Evolutionary conservation across 2,113 vertebrate genomes (phyloP), one percentile per base, ranked within the genome.

Genomic region (Meles meles): DNA sequence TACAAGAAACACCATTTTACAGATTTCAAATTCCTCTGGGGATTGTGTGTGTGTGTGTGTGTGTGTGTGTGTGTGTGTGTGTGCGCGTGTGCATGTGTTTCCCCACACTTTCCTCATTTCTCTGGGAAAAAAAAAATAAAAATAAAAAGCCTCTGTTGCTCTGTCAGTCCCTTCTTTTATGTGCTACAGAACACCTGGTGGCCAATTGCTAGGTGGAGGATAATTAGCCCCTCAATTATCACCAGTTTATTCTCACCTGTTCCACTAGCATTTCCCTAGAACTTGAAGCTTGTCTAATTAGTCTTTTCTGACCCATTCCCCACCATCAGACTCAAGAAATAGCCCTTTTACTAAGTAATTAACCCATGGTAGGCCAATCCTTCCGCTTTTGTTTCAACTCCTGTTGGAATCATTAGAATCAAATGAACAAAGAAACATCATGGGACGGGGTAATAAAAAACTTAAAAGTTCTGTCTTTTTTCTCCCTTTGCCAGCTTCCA

Each of bases 141-240:
- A 69, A 77, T n/a, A 44, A 57, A 37, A 87, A 65, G 52, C 6
- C 67, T 97, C 90, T 39, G n/a, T 13, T 83, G 81, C 65, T 90
- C 25, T 6, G 72, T 72, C 89, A 37, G 63, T 21, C 91, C 79
- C 76, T 77, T 76, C 87, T 96, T 96, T 96, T 72, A n/a, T 90
- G 92, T 97, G 65, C 86, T 59, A 21, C 94, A 90, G 77, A 96
- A 69, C 95, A 98, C 97, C 97, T 98, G 97, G 97, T 96, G 96
- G 93, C 86, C 96, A 97, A 72, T 88, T 98, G 96, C 72, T 97
- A 55, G 21, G 5, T 5, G 47, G 92, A 93, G 93, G 44, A 92
- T 93, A 97, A 34, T 39, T 95, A 92, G 5, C 5, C 72, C 88
- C 20, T 57, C 96, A 98, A 59, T 96, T 96, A 96, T 65, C 94